Base-by-base conservation (phyloP, 2,797 vertebrate species). In the Muraenolepis orangiensis region DNA sequence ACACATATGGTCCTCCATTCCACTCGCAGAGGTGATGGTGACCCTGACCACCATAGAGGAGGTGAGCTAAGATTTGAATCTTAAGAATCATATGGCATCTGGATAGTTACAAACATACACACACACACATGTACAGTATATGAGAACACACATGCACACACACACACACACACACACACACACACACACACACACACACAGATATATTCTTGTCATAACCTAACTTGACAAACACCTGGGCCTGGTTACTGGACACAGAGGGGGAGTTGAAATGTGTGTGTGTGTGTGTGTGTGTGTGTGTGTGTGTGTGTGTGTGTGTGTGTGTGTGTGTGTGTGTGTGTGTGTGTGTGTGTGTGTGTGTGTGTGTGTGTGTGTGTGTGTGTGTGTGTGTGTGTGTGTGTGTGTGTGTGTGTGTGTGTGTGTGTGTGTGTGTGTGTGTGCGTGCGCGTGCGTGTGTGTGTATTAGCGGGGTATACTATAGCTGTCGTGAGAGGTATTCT, bases 201-300 rank as follows among this genome's bases (percentile, higher is more conserved):
- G 88, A 92, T 87, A 90, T 84, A 87, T 76, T 80, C 83, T 79
- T 86, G 88, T 89, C 88, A 90, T 90, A 91, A 89, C 82, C 78
- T 79, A 83, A 88, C 88, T 87, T 81, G 87, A 90, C 87, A 90
- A 86, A 89, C 91, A 92, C 89, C 90, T 92, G 89, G 90, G 86
- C 83, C 76, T 91, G 80, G 87, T 92, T 92, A 92, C 84, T 79
- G 83, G 82, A 82, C 86, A 81, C 69, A 1, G 75, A 85, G 77
- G 81, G 86, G 79, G 76, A 85, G 82, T 61, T 70, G 80, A 31
- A 64, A n/a, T 42, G 26, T 51, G 68, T 69, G 68, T 71, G 64
- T 66, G 64, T 66, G 64, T 66, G 64, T 66, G 64, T 28, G 29
- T 68, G 66, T 32, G 29, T 68, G 66, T 68, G 66, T 68, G 66